Conservation (phyloP, 2,888 invertebrate genomes). For the Pristionchus maxplancki region DNA sequence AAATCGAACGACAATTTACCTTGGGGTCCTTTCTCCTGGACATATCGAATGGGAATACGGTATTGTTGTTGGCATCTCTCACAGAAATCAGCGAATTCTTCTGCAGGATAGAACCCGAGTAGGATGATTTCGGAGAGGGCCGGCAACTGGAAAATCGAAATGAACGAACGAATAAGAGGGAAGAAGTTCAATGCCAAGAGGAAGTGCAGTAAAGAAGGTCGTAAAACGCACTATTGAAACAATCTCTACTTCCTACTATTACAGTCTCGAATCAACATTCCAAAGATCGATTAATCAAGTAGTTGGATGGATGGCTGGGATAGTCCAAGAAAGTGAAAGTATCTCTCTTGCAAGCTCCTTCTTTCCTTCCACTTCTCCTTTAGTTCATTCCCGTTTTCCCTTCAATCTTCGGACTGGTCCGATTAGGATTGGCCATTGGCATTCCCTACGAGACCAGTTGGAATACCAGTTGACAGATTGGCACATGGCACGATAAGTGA, state of each 20-base stretch:
- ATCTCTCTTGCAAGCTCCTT: background rate
- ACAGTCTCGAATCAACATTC: background rate
- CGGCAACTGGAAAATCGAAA: constrained; percentile 81
- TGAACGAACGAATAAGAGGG: constrained; percentile 5
- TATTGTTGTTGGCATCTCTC: constrained; percentile 82
- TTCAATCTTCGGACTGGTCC: constrained; percentile 20
- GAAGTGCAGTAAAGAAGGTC: background rate
- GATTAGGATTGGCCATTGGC: constrained; percentile 27
- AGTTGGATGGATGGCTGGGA: background rate
- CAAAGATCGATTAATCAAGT: background rate
- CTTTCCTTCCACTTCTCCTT: background rate
- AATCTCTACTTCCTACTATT: background rate
- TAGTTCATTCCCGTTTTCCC: constrained; percentile 30
- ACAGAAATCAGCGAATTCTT: constrained; percentile 90
- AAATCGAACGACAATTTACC: constrained; percentile 78
- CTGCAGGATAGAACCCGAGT: constrained; percentile 92
- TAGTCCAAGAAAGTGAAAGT: constrained; percentile 45
- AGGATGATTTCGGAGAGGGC: constrained; percentile 92
- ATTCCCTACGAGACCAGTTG: background rate
- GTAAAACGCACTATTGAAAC: background rate
- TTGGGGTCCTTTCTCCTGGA: constrained; percentile 92
- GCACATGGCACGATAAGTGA: background rate
- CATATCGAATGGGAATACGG: constrained; percentile 81
- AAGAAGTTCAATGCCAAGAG: background rate
- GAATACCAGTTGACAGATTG: constrained; percentile 11